Evolutionary conservation across 37 sponge, comb jelly and placozoan genomes (phyloP).

Genomic region (Tethya wilhelma): DNA sequence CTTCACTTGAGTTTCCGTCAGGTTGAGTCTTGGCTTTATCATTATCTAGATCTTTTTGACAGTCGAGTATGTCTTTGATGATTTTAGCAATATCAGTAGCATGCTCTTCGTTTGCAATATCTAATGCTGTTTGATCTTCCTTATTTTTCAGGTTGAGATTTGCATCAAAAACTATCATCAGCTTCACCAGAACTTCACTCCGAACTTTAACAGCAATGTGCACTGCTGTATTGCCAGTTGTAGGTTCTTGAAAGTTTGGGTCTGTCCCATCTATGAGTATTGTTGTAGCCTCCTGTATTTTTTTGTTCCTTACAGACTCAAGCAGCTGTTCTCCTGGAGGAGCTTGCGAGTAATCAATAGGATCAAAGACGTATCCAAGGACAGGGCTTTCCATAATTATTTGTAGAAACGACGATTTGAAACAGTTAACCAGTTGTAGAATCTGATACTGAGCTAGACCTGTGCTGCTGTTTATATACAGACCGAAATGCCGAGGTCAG

Average conservation of each 20-base stretch:
- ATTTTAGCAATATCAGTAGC: not conserved
- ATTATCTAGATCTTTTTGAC: not conserved
- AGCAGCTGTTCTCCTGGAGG: too few species aligned
- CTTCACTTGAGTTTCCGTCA: not conserved
- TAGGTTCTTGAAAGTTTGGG: not conserved
- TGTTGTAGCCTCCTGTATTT: not conserved
- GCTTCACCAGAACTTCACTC: conserved; percentile 9
- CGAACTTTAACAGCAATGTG: conserved; percentile 24
- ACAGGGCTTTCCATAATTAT: too few species aligned
- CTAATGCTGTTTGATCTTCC: conserved; percentile 14
- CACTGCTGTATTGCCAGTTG: conserved; percentile 18
- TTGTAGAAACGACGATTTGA: too few species aligned
- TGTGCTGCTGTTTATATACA: too few species aligned
- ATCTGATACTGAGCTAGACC: too few species aligned
- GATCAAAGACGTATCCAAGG: too few species aligned
- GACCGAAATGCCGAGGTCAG: too few species aligned
- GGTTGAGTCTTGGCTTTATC: not conserved
- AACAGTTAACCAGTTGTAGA: too few species aligned
- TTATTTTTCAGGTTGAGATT: conserved; percentile 10
- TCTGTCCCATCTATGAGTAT: not conserved
- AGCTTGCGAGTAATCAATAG: too few species aligned
- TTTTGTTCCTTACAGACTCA: conserved; percentile 8
- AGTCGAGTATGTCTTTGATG: not conserved
- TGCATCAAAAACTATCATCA: conserved; percentile 49
- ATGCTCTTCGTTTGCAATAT: conserved; percentile 7